Percentiles rank a stretch among this genome's conserved stretches.
These are phyloP conservation scores for Pollimyrus isidori DNA, from an alignment of 2,113 vertebrate genomes.

Conservation along the genomic window DNA sequence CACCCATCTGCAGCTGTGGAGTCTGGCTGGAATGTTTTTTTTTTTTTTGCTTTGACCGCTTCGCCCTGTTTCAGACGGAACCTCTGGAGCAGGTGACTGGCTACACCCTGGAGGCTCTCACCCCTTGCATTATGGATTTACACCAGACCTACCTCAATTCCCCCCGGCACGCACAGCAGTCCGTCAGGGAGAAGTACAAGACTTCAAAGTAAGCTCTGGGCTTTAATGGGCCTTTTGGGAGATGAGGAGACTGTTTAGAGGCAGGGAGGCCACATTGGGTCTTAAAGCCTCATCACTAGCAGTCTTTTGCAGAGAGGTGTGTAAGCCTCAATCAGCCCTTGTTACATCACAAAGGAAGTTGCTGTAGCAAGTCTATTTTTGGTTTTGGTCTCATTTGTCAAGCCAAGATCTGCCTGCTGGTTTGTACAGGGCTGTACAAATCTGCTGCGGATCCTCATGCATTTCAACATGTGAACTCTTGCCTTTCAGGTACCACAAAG, in stretches of 20 bases:
- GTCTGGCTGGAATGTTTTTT: too few relatives aligned
- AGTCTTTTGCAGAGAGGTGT: background rate
- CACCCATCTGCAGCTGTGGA: background rate
- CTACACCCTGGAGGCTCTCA: slow-evolving; percentile 76
- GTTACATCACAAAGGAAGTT: background rate
- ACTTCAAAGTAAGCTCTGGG: slow-evolving; percentile 72
- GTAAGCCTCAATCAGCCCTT: background rate
- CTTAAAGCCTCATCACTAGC: background rate
- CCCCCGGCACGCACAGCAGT: slow-evolving; percentile 83
- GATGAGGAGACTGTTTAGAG: background rate
- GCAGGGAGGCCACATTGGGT: background rate
- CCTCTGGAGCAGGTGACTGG: slow-evolving; percentile 67
- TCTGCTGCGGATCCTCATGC: too few relatives aligned
- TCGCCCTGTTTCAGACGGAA: slow-evolving; percentile 59
- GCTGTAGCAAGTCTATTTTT: background rate
- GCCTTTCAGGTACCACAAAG: slow-evolving; percentile 70
- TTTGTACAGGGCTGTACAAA: background rate
- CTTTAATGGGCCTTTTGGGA: background rate
- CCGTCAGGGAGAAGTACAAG: slow-evolving; percentile 93
- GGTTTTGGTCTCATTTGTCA: background rate
- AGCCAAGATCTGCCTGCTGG: background rate
- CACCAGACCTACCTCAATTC: slow-evolving; percentile 77
- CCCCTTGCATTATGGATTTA: slow-evolving; percentile 82
- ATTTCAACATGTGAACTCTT: background rate
- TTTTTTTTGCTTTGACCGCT: background rate